Evolutionary conservation across 2,888 invertebrate species (phyloP).

Genomic region (Cataglyphis albicans): DNA sequence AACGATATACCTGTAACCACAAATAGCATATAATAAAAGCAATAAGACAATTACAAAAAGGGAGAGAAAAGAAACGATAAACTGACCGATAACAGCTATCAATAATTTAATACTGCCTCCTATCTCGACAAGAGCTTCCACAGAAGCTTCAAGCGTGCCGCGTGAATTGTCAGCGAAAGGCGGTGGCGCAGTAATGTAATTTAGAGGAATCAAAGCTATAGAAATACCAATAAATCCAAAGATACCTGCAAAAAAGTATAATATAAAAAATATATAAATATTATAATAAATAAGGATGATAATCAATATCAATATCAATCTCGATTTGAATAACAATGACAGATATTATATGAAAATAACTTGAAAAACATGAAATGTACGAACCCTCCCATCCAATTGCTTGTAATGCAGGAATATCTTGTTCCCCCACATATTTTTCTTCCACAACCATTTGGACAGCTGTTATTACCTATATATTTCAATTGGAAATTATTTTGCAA

Average conservation of each 20-base stretch:
- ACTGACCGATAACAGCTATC: constrained; percentile 89
- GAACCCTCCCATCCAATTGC: constrained; percentile 97
- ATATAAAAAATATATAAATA: no score
- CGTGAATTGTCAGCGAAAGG: constrained; percentile 93
- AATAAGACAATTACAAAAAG: not conserved
- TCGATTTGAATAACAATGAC: not conserved
- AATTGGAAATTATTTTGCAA: not conserved
- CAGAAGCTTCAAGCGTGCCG: constrained; percentile 93
- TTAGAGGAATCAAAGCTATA: constrained; percentile 91
- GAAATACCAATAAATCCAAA: constrained; percentile 90
- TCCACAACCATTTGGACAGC: constrained; percentile 98
- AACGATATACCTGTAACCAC: constrained; percentile 90
- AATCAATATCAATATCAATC: not conserved
- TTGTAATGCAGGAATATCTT: constrained; percentile 95
- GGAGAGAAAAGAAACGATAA: constrained; percentile 8
- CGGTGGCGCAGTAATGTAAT: constrained; percentile 91
- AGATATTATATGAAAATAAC: constrained; percentile 2
- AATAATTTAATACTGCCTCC: constrained; percentile 89
- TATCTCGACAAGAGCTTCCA: constrained; percentile 95
- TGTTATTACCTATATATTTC: constrained; percentile 90
- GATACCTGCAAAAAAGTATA: constrained; percentile 85
- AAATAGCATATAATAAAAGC: constrained; percentile 8
- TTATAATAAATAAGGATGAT: constrained; percentile 10
- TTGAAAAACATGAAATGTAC: constrained; percentile 74
- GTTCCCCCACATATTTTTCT: constrained; percentile 94